Percentiles rank a stretch among this genome's conserved stretches.
Evolutionary conservation across 2,888 invertebrate genomes (phyloP).

Genomic region (Tetanocera ferruginea): DNA sequence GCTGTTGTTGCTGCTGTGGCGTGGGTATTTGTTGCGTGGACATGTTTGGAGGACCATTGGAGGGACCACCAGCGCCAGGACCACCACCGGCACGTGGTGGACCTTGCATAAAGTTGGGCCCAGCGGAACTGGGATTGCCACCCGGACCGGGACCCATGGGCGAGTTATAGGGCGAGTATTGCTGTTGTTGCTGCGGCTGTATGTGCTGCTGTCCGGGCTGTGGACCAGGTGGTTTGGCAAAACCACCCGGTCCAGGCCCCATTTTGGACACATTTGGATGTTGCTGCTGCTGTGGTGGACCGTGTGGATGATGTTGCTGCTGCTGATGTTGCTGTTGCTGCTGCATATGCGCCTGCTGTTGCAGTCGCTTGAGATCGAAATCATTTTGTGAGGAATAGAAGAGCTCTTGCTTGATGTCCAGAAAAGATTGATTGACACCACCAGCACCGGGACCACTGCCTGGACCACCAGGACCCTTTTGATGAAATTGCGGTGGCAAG

Average conservation of each 20-base stretch:
- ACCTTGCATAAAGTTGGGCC: slow-evolving; percentile 66
- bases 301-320: slow-evolving; percentile 55
- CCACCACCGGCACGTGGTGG: slow-evolving; percentile 58
- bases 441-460: slow-evolving; percentile 52
- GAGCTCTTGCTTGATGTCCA: slow-evolving; percentile 74
- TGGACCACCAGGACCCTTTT: slow-evolving; percentile 47
- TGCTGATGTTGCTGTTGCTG: slow-evolving; percentile 59
- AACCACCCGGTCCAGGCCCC: slow-evolving; percentile 60
- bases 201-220: slow-evolving; percentile 55
- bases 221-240: slow-evolving; percentile 57
- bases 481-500: slow-evolving; percentile 64
- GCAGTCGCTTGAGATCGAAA: slow-evolving; percentile 70
- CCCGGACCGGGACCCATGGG: slow-evolving; percentile 74
- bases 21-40: slow-evolving; percentile 54
- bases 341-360: slow-evolving; percentile 66
- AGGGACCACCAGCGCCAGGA: slow-evolving; percentile 50
- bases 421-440: slow-evolving; percentile 69
- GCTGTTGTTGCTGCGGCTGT: slow-evolving; percentile 68
- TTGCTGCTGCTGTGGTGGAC: slow-evolving; percentile 57
- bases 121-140: slow-evolving; percentile 56
- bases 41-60: slow-evolving; percentile 54
- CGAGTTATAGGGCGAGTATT: slow-evolving; percentile 79
- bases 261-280: slow-evolving; percentile 62
- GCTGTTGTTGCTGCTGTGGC: slow-evolving; percentile 51
- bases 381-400: slow-evolving; percentile 70